Evolutionary conservation across 2,888 invertebrate species (phyloP).

Genomic region (Laspeyria flexula): DNA sequence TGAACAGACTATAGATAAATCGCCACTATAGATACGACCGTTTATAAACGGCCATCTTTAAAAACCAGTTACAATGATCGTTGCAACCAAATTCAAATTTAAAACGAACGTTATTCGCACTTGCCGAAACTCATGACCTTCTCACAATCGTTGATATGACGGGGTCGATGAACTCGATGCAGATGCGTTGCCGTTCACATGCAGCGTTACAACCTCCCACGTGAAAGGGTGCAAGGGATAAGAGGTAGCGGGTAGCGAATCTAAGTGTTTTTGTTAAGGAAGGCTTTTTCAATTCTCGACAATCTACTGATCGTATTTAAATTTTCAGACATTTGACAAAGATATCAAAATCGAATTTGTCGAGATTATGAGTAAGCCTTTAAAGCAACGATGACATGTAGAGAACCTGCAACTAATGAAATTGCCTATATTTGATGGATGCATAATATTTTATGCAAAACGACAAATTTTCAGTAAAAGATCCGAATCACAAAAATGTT

Average conservation of each 20-base stretch:
- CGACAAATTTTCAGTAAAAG: too few species aligned
- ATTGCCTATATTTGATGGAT: too few species aligned
- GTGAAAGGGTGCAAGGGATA: conserved; percentile 50
- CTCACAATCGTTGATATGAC: conserved; percentile 70
- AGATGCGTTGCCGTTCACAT: conserved; percentile 83
- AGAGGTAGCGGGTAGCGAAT: conserved; percentile 47
- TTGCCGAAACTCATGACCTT: conserved; percentile 79
- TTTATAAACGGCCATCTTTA: conserved; percentile 31
- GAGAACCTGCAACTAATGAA: too few species aligned
- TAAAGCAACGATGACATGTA: too few species aligned
- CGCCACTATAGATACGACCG: background rate
- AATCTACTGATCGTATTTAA: too few species aligned
- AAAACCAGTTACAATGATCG: conserved; percentile 37
- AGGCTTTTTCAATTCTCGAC: too few species aligned
- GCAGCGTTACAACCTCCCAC: conserved; percentile 82
- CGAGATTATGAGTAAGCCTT: too few species aligned
- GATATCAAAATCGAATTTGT: too few species aligned
- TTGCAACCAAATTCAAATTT: conserved; percentile 49
- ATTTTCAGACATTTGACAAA: too few species aligned
- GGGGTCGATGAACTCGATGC: conserved; percentile 76
- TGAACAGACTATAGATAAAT: background rate
- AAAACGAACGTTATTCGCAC: conserved; percentile 60
- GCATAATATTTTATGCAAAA: too few species aligned
- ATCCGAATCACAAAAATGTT: too few species aligned
- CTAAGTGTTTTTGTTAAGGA: background rate